Evolutionary conservation across 2,888 invertebrate genomes (phyloP).

Genomic region (Chaetogeoica ovagalla): DNA sequence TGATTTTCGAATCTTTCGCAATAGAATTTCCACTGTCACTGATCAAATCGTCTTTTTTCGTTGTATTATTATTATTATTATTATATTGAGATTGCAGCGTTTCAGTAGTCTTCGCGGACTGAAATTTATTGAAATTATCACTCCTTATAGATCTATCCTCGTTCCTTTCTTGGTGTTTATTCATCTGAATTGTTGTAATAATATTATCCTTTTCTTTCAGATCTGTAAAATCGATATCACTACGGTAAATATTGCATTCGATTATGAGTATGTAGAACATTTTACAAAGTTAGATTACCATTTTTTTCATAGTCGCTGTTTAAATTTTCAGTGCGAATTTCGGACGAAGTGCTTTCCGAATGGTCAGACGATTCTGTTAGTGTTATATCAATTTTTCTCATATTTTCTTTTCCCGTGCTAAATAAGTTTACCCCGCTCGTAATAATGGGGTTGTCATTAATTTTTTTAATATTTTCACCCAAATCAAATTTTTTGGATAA

Average conservation of each 20-base stretch:
- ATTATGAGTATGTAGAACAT: neutral
- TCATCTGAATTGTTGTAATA: constrained; percentile 5
- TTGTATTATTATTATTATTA: constrained; percentile 1
- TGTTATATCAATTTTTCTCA: constrained; percentile 43
- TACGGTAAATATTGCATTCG: neutral
- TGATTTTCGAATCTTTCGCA: constrained; percentile 38
- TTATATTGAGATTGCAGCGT: neutral
- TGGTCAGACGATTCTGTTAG: constrained; percentile 35
- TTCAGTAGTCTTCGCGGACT: neutral
- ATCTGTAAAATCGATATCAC: constrained; percentile 6
- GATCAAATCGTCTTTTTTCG: constrained; percentile 34
- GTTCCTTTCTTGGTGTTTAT: constrained; percentile 3
- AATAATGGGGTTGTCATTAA: neutral
- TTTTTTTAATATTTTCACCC: constrained; percentile 8
- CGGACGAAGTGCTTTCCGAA: constrained; percentile 46
- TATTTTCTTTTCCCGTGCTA: constrained; percentile 9
- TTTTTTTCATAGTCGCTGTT: constrained; percentile 9
- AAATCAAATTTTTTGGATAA: constrained; percentile 1
- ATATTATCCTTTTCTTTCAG: constrained; percentile 23
- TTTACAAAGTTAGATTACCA: neutral
- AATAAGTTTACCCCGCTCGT: no score
- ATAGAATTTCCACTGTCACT: constrained; percentile 42
- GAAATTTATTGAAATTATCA: constrained; percentile 29
- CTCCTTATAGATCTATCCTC: neutral
- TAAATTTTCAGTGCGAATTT: constrained; percentile 24